These are phyloP conservation scores for Neoaliturus tenellus DNA, from an alignment of 2,888 invertebrate genomes.

Conservation along the genomic window DNA sequence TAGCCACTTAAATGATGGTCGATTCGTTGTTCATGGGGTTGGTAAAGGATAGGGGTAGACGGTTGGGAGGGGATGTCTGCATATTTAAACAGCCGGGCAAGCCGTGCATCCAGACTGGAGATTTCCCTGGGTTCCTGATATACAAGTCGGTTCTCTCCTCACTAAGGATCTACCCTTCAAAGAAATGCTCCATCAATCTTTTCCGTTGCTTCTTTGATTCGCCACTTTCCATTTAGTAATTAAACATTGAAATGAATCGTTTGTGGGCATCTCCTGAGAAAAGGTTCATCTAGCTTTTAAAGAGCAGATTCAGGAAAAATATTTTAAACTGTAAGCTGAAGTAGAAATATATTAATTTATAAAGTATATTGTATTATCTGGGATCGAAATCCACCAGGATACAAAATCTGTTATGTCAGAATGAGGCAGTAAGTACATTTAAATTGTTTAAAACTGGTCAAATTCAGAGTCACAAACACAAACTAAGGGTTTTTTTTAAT, in stretches of 20 bases:
- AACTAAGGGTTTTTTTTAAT: no score
- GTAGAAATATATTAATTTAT: no score
- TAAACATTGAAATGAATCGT: background rate
- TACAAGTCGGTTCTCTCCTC: background rate
- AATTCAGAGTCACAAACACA: no score
- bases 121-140: constrained; percentile 36
- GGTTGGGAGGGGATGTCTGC: background rate
- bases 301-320: no score
- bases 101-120: constrained; percentile 31
- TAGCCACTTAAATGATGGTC: background rate
- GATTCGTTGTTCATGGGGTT: background rate
- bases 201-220: constrained; percentile 42
- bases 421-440: no score
- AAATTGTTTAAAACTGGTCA: no score
- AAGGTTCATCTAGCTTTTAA: no score
- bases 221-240: constrained; percentile 42
- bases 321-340: no score
- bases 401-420: no score
- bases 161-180: constrained; percentile 6
- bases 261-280: background rate
- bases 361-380: no score
- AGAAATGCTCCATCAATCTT: constrained; percentile 22
- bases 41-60: background rate
- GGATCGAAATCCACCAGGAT: no score
- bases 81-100: constrained; percentile 41